Evolutionary conservation across 2,113 vertebrate genomes (phyloP), one percentile per base, ranked within the genome.

Genomic region (Pampusana beccarii): DNA sequence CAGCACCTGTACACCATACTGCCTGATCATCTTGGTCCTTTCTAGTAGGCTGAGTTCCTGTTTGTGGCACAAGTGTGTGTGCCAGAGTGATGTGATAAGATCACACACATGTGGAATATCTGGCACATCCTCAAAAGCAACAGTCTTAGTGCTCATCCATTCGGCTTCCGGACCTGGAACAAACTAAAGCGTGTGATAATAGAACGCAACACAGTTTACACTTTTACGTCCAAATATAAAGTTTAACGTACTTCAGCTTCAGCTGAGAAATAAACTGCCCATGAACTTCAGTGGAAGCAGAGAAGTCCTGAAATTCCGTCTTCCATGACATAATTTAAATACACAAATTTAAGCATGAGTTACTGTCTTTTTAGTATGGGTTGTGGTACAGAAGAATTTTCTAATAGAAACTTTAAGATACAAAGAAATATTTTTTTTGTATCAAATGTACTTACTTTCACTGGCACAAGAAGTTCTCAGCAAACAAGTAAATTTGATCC

Each of bases 31-130:
- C 33, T 78, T 58, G 25, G 5, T 33, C 16, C 58, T 78, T 46
- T 38, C 36, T 40, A 57, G 16, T 23, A 62, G 36, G 2, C 5
- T 0, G 0, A 21, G 11, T 20, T 78, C 42, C 29, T 19, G 2
- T 26, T 36, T 72, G 21, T 50, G 25, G 8, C n/a, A 60, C 20
- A 51, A 33, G 64, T 42, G 6, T 6, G 9, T 15, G 6, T 66
- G 34, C 18, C 28, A 77, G 24, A 54, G 65, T 4, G 13, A 77
- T 53, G 18, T 21, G 46, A 7, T 29, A 51, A 40, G 12, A 44
- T 84, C 14, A 42, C 62, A 67, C 28, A 28, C 9, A 11, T 20
- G 26, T 9, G 12, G 34, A 44, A 29, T 4, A 16, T 44, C 24
- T 28, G 36, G 18, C 18, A 25, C 33, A 44, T 58, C 23, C 15